Evolutionary conservation across 2,113 vertebrate genomes (phyloP), one percentile per base, ranked within the genome.

Genomic region (Perca fluviatilis): DNA sequence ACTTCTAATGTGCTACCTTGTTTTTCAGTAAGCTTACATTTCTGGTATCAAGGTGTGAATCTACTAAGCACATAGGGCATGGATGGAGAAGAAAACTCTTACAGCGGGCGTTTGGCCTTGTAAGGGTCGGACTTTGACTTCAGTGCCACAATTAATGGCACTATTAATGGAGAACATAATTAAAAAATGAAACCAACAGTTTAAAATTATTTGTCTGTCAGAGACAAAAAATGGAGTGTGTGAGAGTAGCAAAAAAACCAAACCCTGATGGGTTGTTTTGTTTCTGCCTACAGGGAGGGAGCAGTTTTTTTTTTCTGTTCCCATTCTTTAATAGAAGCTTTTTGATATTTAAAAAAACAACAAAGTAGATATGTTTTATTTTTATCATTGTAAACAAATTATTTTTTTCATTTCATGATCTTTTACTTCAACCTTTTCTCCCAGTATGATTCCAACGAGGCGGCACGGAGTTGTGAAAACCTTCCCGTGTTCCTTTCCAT

Each of bases 191-290:
- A 62, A 30, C 25, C 7, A 33, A 53, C 49, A 3, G 21, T 71
- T 72, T 40, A 46, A 25, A 21, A 74, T 46, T n/a, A 46, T 50
- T 72, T 77, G 13, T 84, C 23, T 47, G 25, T 23, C 51, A n/a
- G 67, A 82, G 19, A 49, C 6, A 63, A 50, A 15, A 56, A 15
- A 18, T 30, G 30, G 15, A 63, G 58, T 66, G 53, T 5, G 50
- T 13, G 69, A 82, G 75, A 80, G 47, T 53, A 43, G 75, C 43
- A 81, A 69, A 77, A 40, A 54, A 86, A 81, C n/a, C n/a, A 64
- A 53, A 47, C 47, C 83, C 80, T 57, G 62, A 76, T 83, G 74
- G 27, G 74, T 71, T 85, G 68, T 79, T 86, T 83, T 64, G 19
- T 56, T 65, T 67, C 71, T 71, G 74, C 30, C 79, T 66, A 16